Evolutionary conservation across 2,113 vertebrate genomes (phyloP).

Genomic region (Sceloporus tristichus): DNA sequence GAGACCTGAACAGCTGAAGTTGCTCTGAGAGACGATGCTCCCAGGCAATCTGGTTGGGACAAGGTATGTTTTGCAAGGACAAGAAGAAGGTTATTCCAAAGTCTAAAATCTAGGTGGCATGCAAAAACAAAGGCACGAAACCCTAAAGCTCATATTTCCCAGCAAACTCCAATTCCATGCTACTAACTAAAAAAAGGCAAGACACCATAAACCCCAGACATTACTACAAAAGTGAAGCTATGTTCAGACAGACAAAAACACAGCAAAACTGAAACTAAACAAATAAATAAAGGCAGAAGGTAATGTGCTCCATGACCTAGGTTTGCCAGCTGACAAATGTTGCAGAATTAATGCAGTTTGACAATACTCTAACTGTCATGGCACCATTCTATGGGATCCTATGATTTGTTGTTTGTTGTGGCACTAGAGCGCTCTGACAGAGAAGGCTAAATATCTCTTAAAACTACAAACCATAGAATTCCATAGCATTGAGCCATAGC

Average conservation of each 20-base stretch:
- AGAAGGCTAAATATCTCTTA: too few species aligned
- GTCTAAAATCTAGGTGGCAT: background rate
- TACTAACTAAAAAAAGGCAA: too few species aligned
- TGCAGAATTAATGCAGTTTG: too few species aligned
- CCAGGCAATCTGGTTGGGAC: conserved; percentile 9
- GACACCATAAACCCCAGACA: background rate
- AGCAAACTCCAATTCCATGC: background rate
- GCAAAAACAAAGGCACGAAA: background rate
- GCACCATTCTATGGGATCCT: too few species aligned
- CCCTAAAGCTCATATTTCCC: too few species aligned
- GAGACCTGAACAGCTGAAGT: conserved; percentile 51
- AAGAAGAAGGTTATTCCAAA: conserved; percentile 9
- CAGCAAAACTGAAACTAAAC: too few species aligned
- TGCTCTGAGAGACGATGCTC: conserved; percentile 10
- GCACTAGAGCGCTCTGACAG: too few species aligned
- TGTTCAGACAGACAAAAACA: background rate
- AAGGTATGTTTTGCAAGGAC: conserved; percentile 33
- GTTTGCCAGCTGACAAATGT: background rate
- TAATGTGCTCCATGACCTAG: background rate
- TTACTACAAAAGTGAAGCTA: background rate
- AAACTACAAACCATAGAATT: too few species aligned
- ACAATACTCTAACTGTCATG: too few species aligned
- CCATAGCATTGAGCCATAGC: too few species aligned
- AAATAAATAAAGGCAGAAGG: too few species aligned
- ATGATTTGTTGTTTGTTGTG: too few species aligned